A percentile compares a stretch with the other conserved stretches of the same genome.
These are phyloP conservation scores for Mythimna vitellina DNA, from an alignment of 2,888 invertebrate species.

Conservation along the genomic window DNA sequence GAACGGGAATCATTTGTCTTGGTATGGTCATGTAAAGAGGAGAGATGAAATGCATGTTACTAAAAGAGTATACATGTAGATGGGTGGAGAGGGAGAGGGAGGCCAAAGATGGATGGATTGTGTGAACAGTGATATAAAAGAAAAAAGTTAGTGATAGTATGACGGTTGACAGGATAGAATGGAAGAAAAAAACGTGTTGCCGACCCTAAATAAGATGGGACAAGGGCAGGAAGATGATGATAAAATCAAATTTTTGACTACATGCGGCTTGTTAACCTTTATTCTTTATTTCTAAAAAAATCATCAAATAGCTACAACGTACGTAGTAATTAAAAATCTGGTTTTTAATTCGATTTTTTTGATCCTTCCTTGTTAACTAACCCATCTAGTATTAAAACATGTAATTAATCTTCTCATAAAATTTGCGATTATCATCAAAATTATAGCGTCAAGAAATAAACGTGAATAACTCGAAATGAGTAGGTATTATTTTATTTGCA, in stretches of 20 bases:
- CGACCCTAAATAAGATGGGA: too few species aligned
- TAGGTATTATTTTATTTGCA: background rate
- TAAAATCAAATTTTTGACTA: background rate
- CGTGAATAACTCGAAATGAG: background rate
- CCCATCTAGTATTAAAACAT: background rate
- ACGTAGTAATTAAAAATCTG: background rate
- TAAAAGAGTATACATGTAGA: too few species aligned
- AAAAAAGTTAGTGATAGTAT: too few species aligned
- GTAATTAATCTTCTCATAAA: background rate
- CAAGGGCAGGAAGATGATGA: too few species aligned
- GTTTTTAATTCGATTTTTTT: background rate
- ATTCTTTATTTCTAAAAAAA: background rate
- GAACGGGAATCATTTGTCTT: too few species aligned
- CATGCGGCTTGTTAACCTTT: background rate
- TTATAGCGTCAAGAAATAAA: background rate
- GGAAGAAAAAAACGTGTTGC: too few species aligned
- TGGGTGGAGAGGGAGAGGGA: too few species aligned
- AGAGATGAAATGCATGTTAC: too few species aligned
- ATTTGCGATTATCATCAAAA: constrained; percentile 2
- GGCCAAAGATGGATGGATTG: too few species aligned
- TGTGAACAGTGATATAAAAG: too few species aligned
- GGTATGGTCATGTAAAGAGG: too few species aligned
- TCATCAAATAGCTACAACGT: background rate
- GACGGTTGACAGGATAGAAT: too few species aligned
- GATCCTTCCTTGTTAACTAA: background rate